Percentiles rank a stretch among this genome's conserved stretches.
These are phyloP conservation scores for Mesoligia furuncula DNA, from an alignment of 2,888 invertebrate species.

Conservation along the genomic window DNA sequence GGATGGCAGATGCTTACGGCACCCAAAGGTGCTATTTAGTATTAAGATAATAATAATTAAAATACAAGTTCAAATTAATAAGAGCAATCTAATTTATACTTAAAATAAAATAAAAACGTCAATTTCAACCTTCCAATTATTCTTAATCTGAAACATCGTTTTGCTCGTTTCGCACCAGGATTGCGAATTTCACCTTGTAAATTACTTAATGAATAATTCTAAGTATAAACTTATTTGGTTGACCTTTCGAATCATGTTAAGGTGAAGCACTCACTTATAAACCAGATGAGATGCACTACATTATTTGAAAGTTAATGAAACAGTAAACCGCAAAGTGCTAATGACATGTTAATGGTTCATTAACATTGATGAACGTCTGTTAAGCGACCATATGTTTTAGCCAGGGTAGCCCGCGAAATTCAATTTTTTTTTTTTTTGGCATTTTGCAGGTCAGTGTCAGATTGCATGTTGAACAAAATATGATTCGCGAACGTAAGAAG, in stretches of 20 bases:
- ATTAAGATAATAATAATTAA: too few species aligned
- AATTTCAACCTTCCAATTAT: constrained; percentile 17
- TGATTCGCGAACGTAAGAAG: too few species aligned
- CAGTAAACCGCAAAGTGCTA: background rate
- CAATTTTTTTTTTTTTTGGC: too few species aligned
- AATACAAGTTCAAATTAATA: background rate
- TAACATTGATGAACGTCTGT: background rate
- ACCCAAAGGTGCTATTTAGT: too few species aligned
- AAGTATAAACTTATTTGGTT: constrained; percentile 41
- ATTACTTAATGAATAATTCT: constrained; percentile 27
- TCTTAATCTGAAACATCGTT: background rate
- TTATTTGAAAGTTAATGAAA: constrained; percentile 5
- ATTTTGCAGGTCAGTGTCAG: too few species aligned
- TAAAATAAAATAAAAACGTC: background rate
- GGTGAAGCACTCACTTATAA: constrained; percentile 27
- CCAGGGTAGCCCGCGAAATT: too few species aligned
- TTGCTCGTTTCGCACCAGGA: constrained; percentile 27
- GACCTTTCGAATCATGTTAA: constrained; percentile 44
- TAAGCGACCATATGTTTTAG: background rate
- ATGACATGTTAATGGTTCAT: background rate
- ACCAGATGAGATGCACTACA: constrained; percentile 8
- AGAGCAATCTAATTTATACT: background rate
- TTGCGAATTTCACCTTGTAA: constrained; percentile 56
- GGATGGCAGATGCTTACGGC: too few species aligned
- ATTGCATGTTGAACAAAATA: too few species aligned